These are phyloP conservation scores for Trematomus loennbergii DNA, from an alignment of 2,113 vertebrate species.

Conservation along the genomic window DNA sequence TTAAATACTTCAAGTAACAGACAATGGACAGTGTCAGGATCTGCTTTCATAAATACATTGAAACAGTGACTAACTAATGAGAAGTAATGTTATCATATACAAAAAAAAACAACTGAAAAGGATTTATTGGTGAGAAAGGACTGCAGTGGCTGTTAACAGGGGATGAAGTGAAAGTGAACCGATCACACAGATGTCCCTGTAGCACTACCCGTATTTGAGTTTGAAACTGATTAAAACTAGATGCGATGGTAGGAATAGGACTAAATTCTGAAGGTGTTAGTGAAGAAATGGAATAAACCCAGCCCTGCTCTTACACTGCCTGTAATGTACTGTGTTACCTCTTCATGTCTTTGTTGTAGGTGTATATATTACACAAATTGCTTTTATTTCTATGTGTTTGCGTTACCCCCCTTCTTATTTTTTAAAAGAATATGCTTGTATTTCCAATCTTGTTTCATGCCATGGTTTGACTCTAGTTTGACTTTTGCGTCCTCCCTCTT, in stretches of 20 bases:
- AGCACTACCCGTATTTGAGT: not conserved
- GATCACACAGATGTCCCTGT: not conserved
- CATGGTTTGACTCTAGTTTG: not conserved
- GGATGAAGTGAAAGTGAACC: not conserved
- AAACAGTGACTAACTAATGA: not conserved
- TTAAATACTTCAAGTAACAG: not conserved
- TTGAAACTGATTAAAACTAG: conserved; percentile 6
- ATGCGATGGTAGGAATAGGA: not conserved
- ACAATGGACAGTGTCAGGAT: not conserved
- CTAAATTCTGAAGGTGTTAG: not conserved
- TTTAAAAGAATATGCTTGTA: not conserved
- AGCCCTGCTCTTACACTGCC: conserved; percentile 27
- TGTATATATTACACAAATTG: conserved; percentile 26
- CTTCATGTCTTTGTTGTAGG: conserved; percentile 30
- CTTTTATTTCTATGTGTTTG: conserved; percentile 14
- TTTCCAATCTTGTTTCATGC: conserved; percentile 22
- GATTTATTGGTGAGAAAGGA: not conserved
- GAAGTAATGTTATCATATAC: not conserved
- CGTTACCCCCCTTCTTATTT: not conserved
- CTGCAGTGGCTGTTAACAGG: not conserved
- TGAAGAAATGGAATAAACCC: conserved; percentile 16
- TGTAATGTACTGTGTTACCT: conserved; percentile 28
- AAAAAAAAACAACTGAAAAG: not conserved
- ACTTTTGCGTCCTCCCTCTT: not conserved
- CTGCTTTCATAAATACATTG: not conserved